Percentiles rank a stretch among this genome's conserved stretches.
Evolutionary conservation across 2,113 vertebrate species (phyloP).

Genomic region (Forbesichthys agassizii): DNA sequence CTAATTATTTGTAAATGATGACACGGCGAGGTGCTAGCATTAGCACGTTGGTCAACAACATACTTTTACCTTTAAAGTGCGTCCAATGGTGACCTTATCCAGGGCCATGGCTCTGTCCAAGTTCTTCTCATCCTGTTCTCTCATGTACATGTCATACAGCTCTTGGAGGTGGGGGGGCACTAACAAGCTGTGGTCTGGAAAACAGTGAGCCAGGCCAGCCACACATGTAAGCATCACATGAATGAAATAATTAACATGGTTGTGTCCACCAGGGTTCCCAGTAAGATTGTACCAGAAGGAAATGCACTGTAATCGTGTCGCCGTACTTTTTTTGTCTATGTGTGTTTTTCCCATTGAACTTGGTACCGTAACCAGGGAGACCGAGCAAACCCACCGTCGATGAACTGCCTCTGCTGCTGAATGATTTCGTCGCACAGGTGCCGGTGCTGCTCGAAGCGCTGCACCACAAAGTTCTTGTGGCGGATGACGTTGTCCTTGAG

Average conservation of each 20-base stretch:
- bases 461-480: conserved; percentile 78
- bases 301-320: too few species aligned
- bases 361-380: too few species aligned
- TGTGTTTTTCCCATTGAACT: too few species aligned
- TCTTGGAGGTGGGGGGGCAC: conserved; percentile 83
- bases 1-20: not conserved
- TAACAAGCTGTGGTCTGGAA: conserved; percentile 81
- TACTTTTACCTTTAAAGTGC: conserved; percentile 76
- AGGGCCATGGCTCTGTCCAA: conserved; percentile 79
- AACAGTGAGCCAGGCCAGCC: conserved; percentile 3
- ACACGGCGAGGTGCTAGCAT: not conserved
- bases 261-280: not conserved
- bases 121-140: conserved; percentile 80
- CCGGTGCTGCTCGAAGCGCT: conserved; percentile 81
- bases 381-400: conserved; percentile 73
- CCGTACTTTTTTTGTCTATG: too few species aligned
- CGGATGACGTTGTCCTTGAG: conserved; percentile 84
- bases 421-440: conserved; percentile 87
- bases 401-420: conserved; percentile 85
- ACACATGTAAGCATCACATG: not conserved
- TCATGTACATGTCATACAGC: conserved; percentile 83
- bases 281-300: too few species aligned
- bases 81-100: conserved; percentile 75
- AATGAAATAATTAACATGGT: too few species aligned
- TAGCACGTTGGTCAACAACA: not conserved